Conservation (phyloP, 1,140 invertebrate genomes). For the Pseudomyrmex dendroicus region DNA sequence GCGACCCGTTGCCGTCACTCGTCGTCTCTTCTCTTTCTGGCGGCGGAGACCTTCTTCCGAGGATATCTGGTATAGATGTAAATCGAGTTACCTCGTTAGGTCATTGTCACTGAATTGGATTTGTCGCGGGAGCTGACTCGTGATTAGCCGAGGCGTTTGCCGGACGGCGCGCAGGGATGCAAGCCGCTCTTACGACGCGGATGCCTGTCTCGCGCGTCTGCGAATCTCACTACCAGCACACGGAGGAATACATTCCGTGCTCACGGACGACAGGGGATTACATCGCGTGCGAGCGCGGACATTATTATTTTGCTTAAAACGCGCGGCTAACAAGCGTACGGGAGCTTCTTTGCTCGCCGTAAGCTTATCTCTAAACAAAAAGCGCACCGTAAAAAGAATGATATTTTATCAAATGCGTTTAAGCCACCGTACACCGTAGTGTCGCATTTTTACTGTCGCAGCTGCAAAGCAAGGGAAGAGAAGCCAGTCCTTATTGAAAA, state of each 20-base stretch:
- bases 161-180: neutral
- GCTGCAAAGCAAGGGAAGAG: neutral
- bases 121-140: conserved; percentile 55
- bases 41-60: neutral
- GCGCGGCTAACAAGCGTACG: conserved; percentile 30
- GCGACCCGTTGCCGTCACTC: conserved; percentile 22
- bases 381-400: conserved; percentile 32
- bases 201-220: conserved; percentile 6
- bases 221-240: neutral
- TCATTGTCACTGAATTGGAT: conserved; percentile 67
- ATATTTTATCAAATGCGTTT: conserved; percentile 40
- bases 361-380: conserved; percentile 29
- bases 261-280: conserved; percentile 24
- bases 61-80: conserved; percentile 62
- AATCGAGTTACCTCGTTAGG: conserved; percentile 74
- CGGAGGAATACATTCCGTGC: neutral
- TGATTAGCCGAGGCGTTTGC: conserved; percentile 57
- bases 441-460: conserved; percentile 9
- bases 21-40: neutral
- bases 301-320: conserved; percentile 50
- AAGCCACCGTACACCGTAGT: neutral
- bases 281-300: neutral
- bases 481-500: neutral
- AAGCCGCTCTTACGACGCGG: conserved; percentile 24
- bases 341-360: neutral